Base-by-base conservation (phyloP, 2,888 invertebrate species). In the Epicampocera succincta region DNA sequence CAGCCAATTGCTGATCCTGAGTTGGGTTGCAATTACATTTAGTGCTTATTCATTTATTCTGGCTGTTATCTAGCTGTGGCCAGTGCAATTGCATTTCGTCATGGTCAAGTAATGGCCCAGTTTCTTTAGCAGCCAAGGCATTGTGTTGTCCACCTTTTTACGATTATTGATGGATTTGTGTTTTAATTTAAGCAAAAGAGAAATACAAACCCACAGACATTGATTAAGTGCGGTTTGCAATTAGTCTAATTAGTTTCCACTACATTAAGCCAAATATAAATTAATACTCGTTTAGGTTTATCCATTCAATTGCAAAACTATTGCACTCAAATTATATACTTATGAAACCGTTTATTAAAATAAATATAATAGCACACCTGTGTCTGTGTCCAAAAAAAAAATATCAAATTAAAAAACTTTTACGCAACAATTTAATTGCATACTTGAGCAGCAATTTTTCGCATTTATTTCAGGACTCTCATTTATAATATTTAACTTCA, bases 161-260 rank as follows among this genome's bases (percentile, higher is more conserved):
- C 12, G 56, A 48, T 66, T 63, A 77, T 69, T 77, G 69, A 71
- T 63, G 17, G 69, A 69, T 69, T 69, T 44, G 15, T 21, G 12
- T 25, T 11, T 52, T 21, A 25, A 17, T 85, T 82, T n/a, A n/a
- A n/a, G 5, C 8, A 33, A 33, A n/a, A 13, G 61, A 61, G 83
- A 83, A 79, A 66, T 56, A n/a, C n/a, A n/a, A n/a, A n/a, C 11
- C 73, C 29, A 82, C 73, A 60, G 78, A 84, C 74, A 79, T 80
- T 79, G 84, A 82, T 82, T 80, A 80, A 68, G 63, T 71, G 42
- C 66, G 58, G 15, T 75, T 61, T 25, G 52, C 66, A 72, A 63
- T 56, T 77, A 58, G 56, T 69, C 52, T 21, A 78, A 83, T 71
- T 71, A 33, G 38, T 44, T 61, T 44, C 25, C 6, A n/a, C 21